A percentile compares a stretch with the other conserved stretches of the same genome.
These are phyloP conservation scores for Steinernema feltiae DNA, from an alignment of 1,140 invertebrate species.

Conservation along the genomic window DNA sequence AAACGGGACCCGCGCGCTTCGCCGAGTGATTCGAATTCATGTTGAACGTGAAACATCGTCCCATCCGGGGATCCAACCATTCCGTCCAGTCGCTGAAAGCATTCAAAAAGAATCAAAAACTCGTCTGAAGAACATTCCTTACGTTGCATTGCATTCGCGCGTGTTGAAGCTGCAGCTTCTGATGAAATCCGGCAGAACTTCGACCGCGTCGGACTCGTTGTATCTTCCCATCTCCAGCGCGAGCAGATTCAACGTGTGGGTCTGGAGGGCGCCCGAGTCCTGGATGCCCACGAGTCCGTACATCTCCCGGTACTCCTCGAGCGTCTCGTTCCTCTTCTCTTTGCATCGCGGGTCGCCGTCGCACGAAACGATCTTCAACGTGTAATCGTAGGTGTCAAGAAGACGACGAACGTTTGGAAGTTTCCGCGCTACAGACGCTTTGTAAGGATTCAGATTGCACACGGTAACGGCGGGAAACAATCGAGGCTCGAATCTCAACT, in stretches of 20 bases:
- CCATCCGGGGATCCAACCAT: slow-evolving; percentile 35
- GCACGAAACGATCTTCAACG: slow-evolving; percentile 31
- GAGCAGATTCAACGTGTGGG: slow-evolving; percentile 25
- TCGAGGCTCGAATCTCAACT: slow-evolving; percentile 41
- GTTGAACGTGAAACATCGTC: slow-evolving; percentile 39
- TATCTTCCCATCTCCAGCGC: slow-evolving; percentile 31
- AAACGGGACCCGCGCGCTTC: slow-evolving; percentile 37
- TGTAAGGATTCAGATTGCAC: slow-evolving; percentile 39
- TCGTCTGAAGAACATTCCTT: background rate
- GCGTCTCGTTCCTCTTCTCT: slow-evolving; percentile 20
- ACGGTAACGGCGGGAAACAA: slow-evolving; percentile 40
- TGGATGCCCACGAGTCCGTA: slow-evolving; percentile 17
- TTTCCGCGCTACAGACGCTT: slow-evolving; percentile 14
- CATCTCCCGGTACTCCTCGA: slow-evolving; percentile 23
- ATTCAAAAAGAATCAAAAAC: background rate
- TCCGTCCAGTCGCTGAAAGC: slow-evolving; percentile 32
- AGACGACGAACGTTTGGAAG: slow-evolving; percentile 16
- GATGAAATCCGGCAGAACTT: slow-evolving; percentile 25
- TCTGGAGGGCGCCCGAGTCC: slow-evolving; percentile 37
- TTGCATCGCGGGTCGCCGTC: slow-evolving; percentile 25
- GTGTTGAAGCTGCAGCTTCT: slow-evolving; percentile 40
- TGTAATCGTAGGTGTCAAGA: slow-evolving; percentile 29
- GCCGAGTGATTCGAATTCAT: background rate
- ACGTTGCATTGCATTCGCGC: slow-evolving; percentile 25
- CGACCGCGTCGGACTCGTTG: slow-evolving; percentile 15